Percentiles rank a stretch among this genome's conserved stretches.
These are phyloP conservation scores for Meles meles DNA, from an alignment of 2,113 vertebrate species.

Conservation along the genomic window DNA sequence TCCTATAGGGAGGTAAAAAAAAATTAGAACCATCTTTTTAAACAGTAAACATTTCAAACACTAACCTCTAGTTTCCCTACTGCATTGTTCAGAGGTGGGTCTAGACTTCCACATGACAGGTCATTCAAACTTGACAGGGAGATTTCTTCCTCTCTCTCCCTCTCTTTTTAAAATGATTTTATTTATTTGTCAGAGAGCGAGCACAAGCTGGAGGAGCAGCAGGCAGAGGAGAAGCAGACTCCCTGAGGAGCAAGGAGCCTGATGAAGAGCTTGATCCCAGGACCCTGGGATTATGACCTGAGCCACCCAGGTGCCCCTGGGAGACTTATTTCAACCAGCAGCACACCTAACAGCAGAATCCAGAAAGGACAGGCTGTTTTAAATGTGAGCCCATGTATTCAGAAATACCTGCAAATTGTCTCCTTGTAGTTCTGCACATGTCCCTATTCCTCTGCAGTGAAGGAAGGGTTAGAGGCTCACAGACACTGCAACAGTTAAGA, in stretches of 20 bases:
- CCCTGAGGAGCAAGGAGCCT: too few species aligned
- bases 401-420: background rate
- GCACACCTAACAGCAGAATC: background rate
- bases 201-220: too few species aligned
- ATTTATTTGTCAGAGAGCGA: background rate
- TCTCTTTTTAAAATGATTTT: background rate
- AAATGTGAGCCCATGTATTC: background rate
- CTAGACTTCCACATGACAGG: background rate
- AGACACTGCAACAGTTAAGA: background rate
- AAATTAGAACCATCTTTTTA: background rate
- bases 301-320: background rate
- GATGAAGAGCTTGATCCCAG: too few species aligned
- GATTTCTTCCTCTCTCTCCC: background rate
- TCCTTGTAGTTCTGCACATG: background rate
- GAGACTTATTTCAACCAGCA: background rate
- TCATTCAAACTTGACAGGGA: background rate
- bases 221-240: too few species aligned
- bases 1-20: background rate
- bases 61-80: background rate
- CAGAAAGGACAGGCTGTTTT: background rate
- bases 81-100: background rate
- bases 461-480: background rate
- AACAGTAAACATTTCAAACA: background rate
- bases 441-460: background rate
- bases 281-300: too few species aligned